Conservation (phyloP, 2,888 invertebrate species). For the Amphipoea lucens region DNA sequence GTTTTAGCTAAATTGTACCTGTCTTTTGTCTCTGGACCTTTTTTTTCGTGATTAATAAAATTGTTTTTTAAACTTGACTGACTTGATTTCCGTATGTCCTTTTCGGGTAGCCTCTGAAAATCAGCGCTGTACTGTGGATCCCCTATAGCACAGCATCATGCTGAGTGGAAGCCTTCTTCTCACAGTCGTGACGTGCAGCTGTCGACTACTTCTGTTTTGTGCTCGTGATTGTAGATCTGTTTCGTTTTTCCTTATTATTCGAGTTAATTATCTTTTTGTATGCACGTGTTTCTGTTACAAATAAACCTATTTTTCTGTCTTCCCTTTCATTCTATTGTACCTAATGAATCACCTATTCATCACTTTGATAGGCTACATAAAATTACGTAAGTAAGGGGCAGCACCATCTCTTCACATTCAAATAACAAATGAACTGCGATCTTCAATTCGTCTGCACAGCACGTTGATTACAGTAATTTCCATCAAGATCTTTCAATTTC, state of each 20-base stretch:
- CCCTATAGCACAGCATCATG: background rate
- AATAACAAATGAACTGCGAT: slow-evolving; percentile 15
- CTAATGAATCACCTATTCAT: too few relatives aligned
- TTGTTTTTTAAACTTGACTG: background rate
- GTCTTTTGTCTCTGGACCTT: background rate
- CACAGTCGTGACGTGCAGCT: background rate
- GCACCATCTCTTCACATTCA: background rate
- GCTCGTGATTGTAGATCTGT: background rate
- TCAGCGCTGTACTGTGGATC: background rate
- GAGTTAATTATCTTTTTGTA: background rate
- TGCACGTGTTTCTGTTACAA: background rate
- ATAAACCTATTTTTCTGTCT: background rate
- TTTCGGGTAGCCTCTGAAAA: background rate
- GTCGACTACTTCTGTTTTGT: background rate
- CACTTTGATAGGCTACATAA: background rate
- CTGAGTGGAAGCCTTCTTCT: too few relatives aligned
- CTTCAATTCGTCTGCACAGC: background rate
- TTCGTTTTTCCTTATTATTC: background rate
- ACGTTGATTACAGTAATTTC: slow-evolving; percentile 17
- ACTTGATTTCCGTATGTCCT: background rate
- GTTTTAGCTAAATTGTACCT: background rate
- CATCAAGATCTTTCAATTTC: background rate
- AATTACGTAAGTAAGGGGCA: background rate
- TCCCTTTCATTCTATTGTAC: background rate
- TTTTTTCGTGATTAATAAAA: background rate